Base-by-base conservation (phyloP, 1,140 invertebrate genomes). In the Thalassaphorura encarpata region DNA sequence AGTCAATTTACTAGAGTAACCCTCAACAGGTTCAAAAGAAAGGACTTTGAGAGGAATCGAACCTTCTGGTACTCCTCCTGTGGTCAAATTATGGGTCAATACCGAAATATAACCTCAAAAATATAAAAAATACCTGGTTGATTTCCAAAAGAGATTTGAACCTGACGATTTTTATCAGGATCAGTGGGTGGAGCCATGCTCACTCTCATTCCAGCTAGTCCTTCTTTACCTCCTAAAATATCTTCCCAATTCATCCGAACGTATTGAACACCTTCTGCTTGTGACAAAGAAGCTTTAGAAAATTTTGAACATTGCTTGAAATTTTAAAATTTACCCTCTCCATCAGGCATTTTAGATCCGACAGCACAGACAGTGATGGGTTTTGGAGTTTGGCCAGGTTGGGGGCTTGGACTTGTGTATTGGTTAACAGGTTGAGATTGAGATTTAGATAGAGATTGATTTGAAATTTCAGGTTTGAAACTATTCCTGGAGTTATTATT, bases 231-330 rank as follows among this genome's bases (percentile, higher is more conserved):
- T 8, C 42, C 42, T 18, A 45, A 21, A 45, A 45, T 45, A 18
- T 45, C 42, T 45, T 45, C 42, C 42, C 42, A 45, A 11, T 45
- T 45, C 16, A 45, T 16, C 21, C 18, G 42, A 13, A 45, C 42
- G 42, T 45, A 45, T 18, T 45, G 6, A 13, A 45, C 42, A 21
- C 18, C 18, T 11, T 45, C 42, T 8, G 6, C 42, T 36, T 11
- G 11, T 11, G n/a, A 36, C 33, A 36, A 36, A 11, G n/a, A 36
- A 36, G n/a, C n/a, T n/a, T n/a, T n/a, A n/a, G n/a, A n/a, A n/a
- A n/a, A n/a, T n/a, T n/a, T n/a, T n/a, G n/a, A n/a, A n/a, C n/a
- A n/a, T n/a, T n/a, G n/a, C n/a, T n/a, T n/a, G n/a, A n/a, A n/a
- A n/a, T n/a, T n/a, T n/a, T n/a, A n/a, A n/a, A n/a, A n/a, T n/a